Percentiles rank a stretch among this genome's conserved stretches.
phyloP scores from a whole-genome alignment of 2,797 vertebrate genomes.

The Sebastiscus albofasciatus region DNA sequence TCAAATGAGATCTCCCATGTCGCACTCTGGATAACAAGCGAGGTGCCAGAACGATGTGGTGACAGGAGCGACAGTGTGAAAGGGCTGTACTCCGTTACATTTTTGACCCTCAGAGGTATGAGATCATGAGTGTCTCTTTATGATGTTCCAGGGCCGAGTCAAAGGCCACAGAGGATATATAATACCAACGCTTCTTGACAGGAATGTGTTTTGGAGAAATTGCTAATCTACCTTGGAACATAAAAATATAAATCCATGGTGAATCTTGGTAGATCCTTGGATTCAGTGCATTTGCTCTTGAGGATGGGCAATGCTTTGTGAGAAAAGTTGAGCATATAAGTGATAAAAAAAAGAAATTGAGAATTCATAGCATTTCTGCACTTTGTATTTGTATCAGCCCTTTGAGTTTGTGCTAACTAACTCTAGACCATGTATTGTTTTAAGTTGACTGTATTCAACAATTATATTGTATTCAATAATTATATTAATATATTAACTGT shows the following conservation, averaged over 20 bases:
- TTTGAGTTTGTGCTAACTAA: background rate
- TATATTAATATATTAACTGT: no score
- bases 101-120: background rate
- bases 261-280: background rate
- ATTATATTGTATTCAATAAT: background rate
- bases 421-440: background rate
- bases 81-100: slow-evolving; percentile 6
- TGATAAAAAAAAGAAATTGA: background rate
- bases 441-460: background rate
- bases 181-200: background rate
- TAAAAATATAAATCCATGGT: background rate
- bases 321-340: background rate
- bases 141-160: background rate
- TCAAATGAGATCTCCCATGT: slow-evolving; percentile 54
- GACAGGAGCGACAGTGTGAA: slow-evolving; percentile 41
- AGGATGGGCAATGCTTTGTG: background rate
- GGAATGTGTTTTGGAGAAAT: background rate
- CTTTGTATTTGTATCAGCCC: background rate
- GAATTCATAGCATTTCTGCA: background rate
- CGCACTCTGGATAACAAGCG: slow-evolving; percentile 61
- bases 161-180: slow-evolving; percentile 5
- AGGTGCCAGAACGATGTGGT: slow-evolving; percentile 39
- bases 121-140: slow-evolving; percentile 7
- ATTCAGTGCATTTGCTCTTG: background rate
- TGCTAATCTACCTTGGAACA: background rate